A percentile compares a stretch with the other conserved stretches of the same genome.
Evolutionary conservation across 37 sponge, comb jelly and placozoan species (phyloP).

Genomic region (Sycon ciliatum): DNA sequence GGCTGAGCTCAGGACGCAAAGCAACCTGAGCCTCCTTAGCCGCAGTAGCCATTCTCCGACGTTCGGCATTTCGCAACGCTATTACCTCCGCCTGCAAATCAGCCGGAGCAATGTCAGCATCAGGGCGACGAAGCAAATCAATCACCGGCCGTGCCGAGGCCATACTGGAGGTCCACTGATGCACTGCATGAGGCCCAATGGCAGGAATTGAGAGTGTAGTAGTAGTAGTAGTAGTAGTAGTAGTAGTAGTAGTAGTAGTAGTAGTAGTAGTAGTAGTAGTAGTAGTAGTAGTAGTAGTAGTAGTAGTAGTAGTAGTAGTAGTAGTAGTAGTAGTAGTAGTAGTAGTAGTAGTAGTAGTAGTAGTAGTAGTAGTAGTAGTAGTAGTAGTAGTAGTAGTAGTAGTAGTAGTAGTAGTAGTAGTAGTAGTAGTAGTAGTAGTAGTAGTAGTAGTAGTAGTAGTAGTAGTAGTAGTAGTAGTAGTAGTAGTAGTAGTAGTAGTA

Average conservation of each 20-base stretch:
- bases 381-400: slow-evolving; percentile 8
- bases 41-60: too few relatives aligned
- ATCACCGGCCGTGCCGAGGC: too few relatives aligned
- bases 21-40: too few relatives aligned
- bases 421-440: background rate
- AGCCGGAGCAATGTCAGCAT: too few relatives aligned
- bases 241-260: slow-evolving; percentile 6
- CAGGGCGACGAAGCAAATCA: too few relatives aligned
- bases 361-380: slow-evolving; percentile 2
- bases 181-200: too few relatives aligned
- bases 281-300: slow-evolving; percentile 8
- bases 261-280: slow-evolving; percentile 8
- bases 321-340: slow-evolving; percentile 2
- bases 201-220: background rate
- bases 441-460: background rate
- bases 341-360: background rate
- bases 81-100: too few relatives aligned
- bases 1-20: too few relatives aligned
- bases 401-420: slow-evolving; percentile 8
- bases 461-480: slow-evolving; percentile 1
- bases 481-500: slow-evolving; percentile 6
- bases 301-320: slow-evolving; percentile 6
- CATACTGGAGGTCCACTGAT: too few relatives aligned
- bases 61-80: too few relatives aligned
- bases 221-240: slow-evolving; percentile 8